Conservation (phyloP, 2,888 invertebrate genomes). For the Hypena proboscidalis region DNA sequence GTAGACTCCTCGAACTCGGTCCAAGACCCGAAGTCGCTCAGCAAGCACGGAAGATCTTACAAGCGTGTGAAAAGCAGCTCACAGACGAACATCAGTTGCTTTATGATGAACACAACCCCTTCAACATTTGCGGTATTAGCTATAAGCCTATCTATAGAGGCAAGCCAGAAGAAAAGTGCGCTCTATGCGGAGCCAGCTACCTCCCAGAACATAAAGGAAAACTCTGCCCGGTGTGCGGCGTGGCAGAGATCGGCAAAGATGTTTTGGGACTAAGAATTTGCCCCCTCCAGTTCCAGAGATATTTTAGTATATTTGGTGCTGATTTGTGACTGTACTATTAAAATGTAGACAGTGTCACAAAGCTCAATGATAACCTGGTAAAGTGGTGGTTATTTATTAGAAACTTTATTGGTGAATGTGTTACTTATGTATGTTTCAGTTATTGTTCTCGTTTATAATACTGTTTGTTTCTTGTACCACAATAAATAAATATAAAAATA, state of each 20-base stretch:
- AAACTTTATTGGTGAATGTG: too few species aligned
- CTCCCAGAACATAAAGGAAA: constrained; percentile 94
- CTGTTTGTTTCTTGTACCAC: too few species aligned
- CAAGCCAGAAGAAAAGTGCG: constrained; percentile 96
- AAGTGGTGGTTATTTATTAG: too few species aligned
- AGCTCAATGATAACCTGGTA: too few species aligned
- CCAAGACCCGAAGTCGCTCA: constrained; percentile 97
- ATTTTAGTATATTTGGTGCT: constrained; percentile 19
- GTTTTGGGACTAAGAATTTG: constrained; percentile 95
- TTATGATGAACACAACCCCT: constrained; percentile 99
- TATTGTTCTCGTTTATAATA: too few species aligned
- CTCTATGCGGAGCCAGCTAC: constrained; percentile 95
- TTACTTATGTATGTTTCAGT: too few species aligned
- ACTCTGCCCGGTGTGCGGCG: constrained; percentile 93
- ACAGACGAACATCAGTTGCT: constrained; percentile 94
- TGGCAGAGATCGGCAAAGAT: constrained; percentile 97
- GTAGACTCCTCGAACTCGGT: constrained; percentile 96
- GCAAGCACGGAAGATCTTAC: constrained; percentile 96
- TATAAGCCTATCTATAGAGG: constrained; percentile 98
- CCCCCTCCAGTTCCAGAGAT: constrained; percentile 78
- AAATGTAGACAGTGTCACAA: too few species aligned
- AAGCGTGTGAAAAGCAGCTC: constrained; percentile 96
- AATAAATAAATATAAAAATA: too few species aligned
- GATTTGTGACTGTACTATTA: too few species aligned
- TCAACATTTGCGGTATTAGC: constrained; percentile 95